A percentile compares a stretch with the other conserved stretches of the same genome.
phyloP scores from a whole-genome alignment of 2,113 vertebrate species.

The Channa argus region DNA sequence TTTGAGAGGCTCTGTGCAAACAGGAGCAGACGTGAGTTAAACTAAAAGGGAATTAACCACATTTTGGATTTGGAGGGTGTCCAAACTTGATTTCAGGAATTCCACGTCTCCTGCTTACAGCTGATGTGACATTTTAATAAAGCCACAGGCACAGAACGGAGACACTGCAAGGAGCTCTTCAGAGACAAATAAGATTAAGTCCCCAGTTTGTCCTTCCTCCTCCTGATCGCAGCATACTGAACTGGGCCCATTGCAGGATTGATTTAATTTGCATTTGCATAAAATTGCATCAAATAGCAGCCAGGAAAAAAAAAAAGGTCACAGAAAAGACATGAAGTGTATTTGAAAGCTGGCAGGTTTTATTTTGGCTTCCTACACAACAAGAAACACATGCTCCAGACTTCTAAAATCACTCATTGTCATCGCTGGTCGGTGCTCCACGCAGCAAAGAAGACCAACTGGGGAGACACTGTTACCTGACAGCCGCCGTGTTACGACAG shows the following conservation, averaged over 20 bases:
- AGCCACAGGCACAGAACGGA: conserved; percentile 27
- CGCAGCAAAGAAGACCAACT: conserved; percentile 1
- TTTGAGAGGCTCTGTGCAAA: not conserved
- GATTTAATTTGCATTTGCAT: conserved; percentile 74
- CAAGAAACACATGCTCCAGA: not conserved
- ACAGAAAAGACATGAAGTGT: conserved; percentile 7
- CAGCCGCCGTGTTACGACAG: not conserved
- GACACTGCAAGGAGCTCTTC: conserved; percentile 53
- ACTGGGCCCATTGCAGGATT: conserved; percentile 46
- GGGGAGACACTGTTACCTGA: conserved; percentile 10
- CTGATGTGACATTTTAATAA: conserved; percentile 72
- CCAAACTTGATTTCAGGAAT: conserved; percentile 50
- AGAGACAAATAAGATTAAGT: conserved; percentile 59
- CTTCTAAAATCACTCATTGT: not conserved
- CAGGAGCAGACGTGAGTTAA: conserved; percentile 21
- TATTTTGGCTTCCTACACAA: not conserved
- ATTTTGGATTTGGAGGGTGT: conserved; percentile 17
- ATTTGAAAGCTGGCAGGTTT: not conserved
- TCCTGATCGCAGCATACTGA: conserved; percentile 43
- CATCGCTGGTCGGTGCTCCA: not conserved
- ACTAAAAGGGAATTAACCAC: conserved; percentile 47
- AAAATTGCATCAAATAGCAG: conserved; percentile 57
- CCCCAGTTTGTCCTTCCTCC: conserved; percentile 55
- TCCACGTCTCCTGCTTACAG: conserved; percentile 30
- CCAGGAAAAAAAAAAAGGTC: conserved; percentile 48